Percentiles rank a stretch among this genome's conserved stretches.
phyloP scores from a whole-genome alignment of 1,140 invertebrate genomes.

The Muscidifurax raptorellus region DNA sequence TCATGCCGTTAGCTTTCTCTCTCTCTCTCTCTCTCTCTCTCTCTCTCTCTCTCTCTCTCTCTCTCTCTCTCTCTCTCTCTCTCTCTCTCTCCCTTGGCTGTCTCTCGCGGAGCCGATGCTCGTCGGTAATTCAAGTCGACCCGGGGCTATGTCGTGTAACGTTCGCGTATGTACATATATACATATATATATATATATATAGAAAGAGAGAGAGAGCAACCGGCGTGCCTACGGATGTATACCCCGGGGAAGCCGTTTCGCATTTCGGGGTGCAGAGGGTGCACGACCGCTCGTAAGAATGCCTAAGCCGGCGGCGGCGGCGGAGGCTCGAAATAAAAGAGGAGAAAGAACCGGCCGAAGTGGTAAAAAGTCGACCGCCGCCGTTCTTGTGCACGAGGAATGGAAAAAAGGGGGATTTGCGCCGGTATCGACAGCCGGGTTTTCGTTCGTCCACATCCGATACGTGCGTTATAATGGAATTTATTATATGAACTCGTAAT shows the following conservation, averaged over 20 bases:
- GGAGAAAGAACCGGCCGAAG: neutral
- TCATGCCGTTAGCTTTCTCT: neutral
- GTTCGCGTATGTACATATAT: too few species aligned
- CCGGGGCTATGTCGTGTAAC: neutral
- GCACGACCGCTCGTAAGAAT: neutral
- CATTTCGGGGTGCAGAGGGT: neutral
- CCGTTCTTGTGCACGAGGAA: neutral
- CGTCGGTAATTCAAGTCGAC: conserved; percentile 2
- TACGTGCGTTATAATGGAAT: too few species aligned
- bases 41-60: conserved; percentile 6
- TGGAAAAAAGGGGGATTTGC: neutral
- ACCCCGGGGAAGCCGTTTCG: neutral
- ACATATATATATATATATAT: neutral
- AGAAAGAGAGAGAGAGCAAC: neutral
- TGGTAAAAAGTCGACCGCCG: neutral
- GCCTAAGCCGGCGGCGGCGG: neutral
- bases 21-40: conserved; percentile 17
- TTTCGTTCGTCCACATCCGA: neutral
- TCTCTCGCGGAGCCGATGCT: neutral
- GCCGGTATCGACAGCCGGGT: neutral
- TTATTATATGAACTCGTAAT: too few species aligned
- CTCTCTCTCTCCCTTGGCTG: neutral
- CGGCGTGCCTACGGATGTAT: neutral
- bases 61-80: neutral
- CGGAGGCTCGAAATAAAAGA: neutral